Base-by-base conservation (phyloP, 2,888 invertebrate species). In the Mythimna pallens region DNA sequence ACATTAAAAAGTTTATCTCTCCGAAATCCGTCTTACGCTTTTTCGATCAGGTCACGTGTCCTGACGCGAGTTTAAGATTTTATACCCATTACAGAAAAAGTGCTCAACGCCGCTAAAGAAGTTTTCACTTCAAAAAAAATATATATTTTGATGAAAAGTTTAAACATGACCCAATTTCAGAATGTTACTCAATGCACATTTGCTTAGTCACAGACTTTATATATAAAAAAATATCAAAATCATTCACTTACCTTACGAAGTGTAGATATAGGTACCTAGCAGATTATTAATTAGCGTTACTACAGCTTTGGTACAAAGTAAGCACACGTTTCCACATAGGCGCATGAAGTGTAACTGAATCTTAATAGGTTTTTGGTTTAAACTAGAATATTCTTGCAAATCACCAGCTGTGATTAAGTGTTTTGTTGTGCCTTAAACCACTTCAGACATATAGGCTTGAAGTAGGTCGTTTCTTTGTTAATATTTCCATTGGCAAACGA, bases 331-430 rank as follows among this genome's bases (percentile, higher is more conserved):
- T 58, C 22, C 68, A 77, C 80, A 43, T 64, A 65, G 36, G 57
- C 76, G 74, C 62, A 34, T 73, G 47, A 52, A 65, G 40, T 74
- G 34, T 62, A 62, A 78, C 73, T 85, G 77, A 70, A 70, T 50
- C 52, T 55, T 63, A 20, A 67, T 65, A 76, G 66, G 30, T 61
- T 61, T 78, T 40, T n/a, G 22, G 36, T 52, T 72, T 55, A 12
- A 50, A 62, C 54, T 50, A 54, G 34, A 70, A 52, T 75, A 61
- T 84, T 89, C 81, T 84, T 88, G 90, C 92, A 87, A 90, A 86
- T 93, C 93, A 93, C 87, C 73, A 80, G 79, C 73, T 70, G 81
- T 83, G 86, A 88, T 87, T 70, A 81, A 73, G 47, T 40, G 54
- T 67, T 75, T 82, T 82, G 69, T 83, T 82, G 73, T 74, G 71